Base-by-base conservation (phyloP, 2,888 invertebrate species). In the Netelia virgata region DNA sequence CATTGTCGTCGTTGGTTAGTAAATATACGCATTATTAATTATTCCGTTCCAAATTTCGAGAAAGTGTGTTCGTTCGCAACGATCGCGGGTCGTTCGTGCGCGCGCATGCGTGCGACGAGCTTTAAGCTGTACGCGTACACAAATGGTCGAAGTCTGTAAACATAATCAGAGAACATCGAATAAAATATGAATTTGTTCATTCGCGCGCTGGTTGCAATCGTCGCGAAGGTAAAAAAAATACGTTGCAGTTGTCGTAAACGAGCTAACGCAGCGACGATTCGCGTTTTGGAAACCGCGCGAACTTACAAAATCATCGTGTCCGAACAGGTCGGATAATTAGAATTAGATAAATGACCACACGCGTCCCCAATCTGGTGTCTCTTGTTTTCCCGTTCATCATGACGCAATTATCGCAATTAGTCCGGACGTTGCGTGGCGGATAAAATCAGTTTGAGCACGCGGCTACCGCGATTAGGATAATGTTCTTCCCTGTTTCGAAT, bases 371-470 rank as follows among this genome's bases (percentile, higher is more conserved):
- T 82, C 72, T 69, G 14, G 41, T 10, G 41, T 41, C 64, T 43
- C 76, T 80, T 81, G 76, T 77, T 81, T 78, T 57, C 43, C 14
- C 16, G 36, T 43, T 11, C 70, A 76, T 80, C 64, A 53, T 57
- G 50, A 66, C 68, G 69, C 61, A 73, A 84, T 84, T 70, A 79
- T 86, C 72, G 84, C 79, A 84, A 86, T 86, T 80, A 86, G 79
- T 84, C 79, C 72, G 72, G 68, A 73, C 78, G 50, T 78, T 82
- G 73, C 83, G 83, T 73, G 84, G 79, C 82, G 72, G 63, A 63
- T 68, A 73, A 84, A 82, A 86, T 79, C 72, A 76, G 78, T 69
- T 70, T 72, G 18, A 57, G 53, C 61, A 53, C 61, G 9, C 14
- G 28, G 28, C 53, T 36, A 53, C 59, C 68, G 69, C 43, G 61